Evolutionary conservation across 1,140 invertebrate genomes (phyloP), one percentile per base, ranked within the genome.

Genomic region (Conus ventricosus): DNA sequence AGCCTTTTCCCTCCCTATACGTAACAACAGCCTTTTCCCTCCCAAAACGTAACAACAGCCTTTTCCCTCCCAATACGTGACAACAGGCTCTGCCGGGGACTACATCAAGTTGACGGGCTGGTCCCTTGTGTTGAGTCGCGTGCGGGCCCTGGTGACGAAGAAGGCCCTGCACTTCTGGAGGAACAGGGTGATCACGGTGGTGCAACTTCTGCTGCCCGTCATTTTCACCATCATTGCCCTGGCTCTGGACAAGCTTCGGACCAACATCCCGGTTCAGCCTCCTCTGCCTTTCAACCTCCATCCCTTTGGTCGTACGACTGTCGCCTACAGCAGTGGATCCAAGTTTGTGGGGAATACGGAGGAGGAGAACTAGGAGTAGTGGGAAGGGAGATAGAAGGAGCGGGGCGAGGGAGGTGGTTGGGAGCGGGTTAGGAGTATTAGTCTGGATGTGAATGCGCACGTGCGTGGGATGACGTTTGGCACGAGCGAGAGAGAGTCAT

Each of bases 61-160:
- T n/a, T n/a, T n/a, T n/a, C n/a, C n/a, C n/a, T n/a, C n/a, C n/a
- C n/a, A n/a, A n/a, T n/a, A n/a, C n/a, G n/a, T n/a, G n/a, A n/a
- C n/a, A n/a, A n/a, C 87, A 91, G 90, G 57, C 17, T 91, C 89
- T 76, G 85, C 87, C 78, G 85, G 89, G 60, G 90, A 89, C 7
- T 91, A 87, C 76, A 76, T 13, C 0, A 91, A 89, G 67, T 63
- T 57, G 25, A 76, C 51, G 17, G 90, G 89, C 0, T 1, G 88
- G 15, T 10, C 55, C 10, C 57, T 90, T 25, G 20, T 88, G 57
- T 4, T 82, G n/a, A 71, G 71, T 10, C 25, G 87, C 0, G 92
- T 95, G 57, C 88, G 89, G 57, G 95, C 93, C 5, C 93, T 95
- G 90, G 87, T 95, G 76, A 87, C 94, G 5, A 95, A 95, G 89